Evolutionary conservation across 2,888 invertebrate species (phyloP).

Genomic region (Icerya purchasi): DNA sequence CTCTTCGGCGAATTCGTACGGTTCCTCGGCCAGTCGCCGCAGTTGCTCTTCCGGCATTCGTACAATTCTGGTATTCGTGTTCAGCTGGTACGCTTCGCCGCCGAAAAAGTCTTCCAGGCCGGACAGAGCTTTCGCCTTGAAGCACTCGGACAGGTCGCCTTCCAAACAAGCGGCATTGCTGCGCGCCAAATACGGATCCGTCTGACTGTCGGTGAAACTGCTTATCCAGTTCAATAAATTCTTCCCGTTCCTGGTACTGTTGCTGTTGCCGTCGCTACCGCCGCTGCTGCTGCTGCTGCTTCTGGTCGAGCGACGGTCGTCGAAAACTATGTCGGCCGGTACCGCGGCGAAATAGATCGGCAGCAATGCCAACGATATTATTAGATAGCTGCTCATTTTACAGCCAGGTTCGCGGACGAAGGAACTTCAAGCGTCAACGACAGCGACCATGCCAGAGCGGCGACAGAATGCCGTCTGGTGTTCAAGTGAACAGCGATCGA

Average conservation of each 20-base stretch:
- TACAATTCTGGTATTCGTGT: slow-evolving; percentile 46
- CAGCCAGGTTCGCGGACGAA: background rate
- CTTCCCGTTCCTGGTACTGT: slow-evolving; percentile 34
- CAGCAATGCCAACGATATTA: too few species aligned
- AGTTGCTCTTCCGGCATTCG: slow-evolving; percentile 46
- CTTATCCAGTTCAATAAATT: slow-evolving; percentile 60
- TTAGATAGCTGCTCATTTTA: too few species aligned
- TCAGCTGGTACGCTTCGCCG: slow-evolving; percentile 35
- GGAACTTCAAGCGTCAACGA: slow-evolving; percentile 3
- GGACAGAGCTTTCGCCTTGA: slow-evolving; percentile 54
- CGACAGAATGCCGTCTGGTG: too few species aligned
- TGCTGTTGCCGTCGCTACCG: background rate
- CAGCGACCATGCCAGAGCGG: slow-evolving; percentile 1
- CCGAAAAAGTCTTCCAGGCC: slow-evolving; percentile 60
- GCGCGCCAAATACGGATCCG: slow-evolving; percentile 54
- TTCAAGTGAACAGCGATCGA: too few species aligned
- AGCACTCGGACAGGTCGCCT: slow-evolving; percentile 66
- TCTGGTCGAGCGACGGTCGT: slow-evolving; percentile 10
- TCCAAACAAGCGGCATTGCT: slow-evolving; percentile 50
- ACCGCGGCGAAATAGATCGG: slow-evolving; percentile 4
- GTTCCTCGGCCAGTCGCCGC: slow-evolving; percentile 42
- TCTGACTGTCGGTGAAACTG: slow-evolving; percentile 45
- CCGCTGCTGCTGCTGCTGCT: background rate
- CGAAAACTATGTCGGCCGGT: slow-evolving; percentile 6
- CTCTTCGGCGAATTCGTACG: slow-evolving; percentile 43